Base-by-base conservation (phyloP, 2,113 vertebrate genomes). In the Heterotilapia buettikoferi region DNA sequence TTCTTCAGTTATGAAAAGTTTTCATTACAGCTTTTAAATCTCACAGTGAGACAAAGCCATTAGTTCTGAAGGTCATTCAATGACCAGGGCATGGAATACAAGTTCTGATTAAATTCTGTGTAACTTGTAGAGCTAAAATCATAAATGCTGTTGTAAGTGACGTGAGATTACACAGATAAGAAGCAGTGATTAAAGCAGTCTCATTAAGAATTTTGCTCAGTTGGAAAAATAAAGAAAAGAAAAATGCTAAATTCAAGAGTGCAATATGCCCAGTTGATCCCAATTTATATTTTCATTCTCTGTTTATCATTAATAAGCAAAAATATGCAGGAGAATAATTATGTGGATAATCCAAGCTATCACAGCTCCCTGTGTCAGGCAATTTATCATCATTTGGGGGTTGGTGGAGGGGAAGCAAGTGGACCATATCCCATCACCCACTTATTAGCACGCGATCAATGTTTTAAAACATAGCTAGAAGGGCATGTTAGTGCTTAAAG, bases 381-480 rank as follows among this genome's bases (percentile, higher is more conserved):
- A 76, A 92, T 94, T 90, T 78, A 90, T 93, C 90, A 92, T 90
- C 29, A 82, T 36, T 21, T 9, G n/a, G 16, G 19, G 43, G 47
- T n/a, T n/a, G 21, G 14, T 45, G 33, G 68, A 33, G 73, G 12
- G 38, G 59, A 6, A 86, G 53, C 13, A 63, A 80, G 16, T n/a
- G 47, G 59, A 36, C 33, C 5, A 7, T 29, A 56, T 82, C 83
- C 88, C 66, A 82, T 47, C 47, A 57, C 66, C 59, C 82, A 78
- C 36, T 52, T 86, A 90, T 93, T 91, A 94, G 47, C 88, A 85
- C 6, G 43, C 12, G 24, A 92, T 93, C 86, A 85, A 61, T 90
- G 84, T 54, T 87, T 83, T 47, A 89, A 78, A 78, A 43, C 45
- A 50, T 11, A 52, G 63, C 59, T 61, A 19, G 11, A 80, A 61